Conservation (phyloP, 2,888 invertebrate genomes). For the Atethmia centrago region DNA sequence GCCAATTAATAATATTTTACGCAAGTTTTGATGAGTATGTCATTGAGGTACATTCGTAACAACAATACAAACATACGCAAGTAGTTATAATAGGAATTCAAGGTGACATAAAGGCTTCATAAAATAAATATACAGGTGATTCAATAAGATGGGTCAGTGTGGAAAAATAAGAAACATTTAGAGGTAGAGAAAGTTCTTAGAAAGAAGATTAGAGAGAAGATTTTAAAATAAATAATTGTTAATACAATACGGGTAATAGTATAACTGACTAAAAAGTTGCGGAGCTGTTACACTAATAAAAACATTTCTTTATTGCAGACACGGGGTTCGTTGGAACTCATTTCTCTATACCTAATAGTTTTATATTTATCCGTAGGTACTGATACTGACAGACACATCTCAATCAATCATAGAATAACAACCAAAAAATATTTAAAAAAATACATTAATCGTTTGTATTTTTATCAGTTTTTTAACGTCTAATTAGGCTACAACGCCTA, state of each 20-base stretch:
- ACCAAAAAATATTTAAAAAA: background rate
- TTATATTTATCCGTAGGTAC: background rate
- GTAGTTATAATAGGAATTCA: slow-evolving; percentile 21
- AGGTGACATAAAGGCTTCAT: background rate
- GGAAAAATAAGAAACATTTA: background rate
- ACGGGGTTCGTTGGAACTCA: background rate
- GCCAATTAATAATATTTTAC: slow-evolving; percentile 29
- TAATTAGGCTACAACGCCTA: background rate
- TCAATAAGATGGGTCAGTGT: background rate
- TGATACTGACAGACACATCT: background rate
- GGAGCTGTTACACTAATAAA: background rate
- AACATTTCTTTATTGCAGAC: background rate
- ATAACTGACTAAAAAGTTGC: background rate
- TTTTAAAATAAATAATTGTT: background rate
- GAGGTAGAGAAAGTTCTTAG: background rate
- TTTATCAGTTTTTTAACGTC: background rate
- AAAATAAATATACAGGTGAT: slow-evolving; percentile 9
- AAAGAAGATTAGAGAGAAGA: too few relatives aligned
- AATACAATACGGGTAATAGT: background rate
- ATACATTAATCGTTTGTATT: background rate
- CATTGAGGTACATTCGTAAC: slow-evolving; percentile 26
- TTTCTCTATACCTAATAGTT: background rate
- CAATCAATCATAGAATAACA: background rate
- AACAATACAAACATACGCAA: slow-evolving; percentile 16
- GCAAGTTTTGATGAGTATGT: slow-evolving; percentile 20